Evolutionary conservation across 2,888 invertebrate species (phyloP), one percentile per base, ranked within the genome.

Genomic region (Sipunculus nudus): DNA sequence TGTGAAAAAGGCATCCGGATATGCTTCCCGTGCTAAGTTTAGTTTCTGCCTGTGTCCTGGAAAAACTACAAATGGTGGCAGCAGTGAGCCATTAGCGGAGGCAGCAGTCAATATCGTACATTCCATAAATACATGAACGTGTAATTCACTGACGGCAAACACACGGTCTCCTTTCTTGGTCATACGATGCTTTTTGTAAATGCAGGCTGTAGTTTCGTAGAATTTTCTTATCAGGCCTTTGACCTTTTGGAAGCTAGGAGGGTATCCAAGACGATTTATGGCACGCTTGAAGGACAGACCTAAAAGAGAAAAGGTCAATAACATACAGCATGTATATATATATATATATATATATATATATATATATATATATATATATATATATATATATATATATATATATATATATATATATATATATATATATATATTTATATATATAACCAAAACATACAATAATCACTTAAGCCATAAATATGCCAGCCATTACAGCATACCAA

Each of bases 1-100:
- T 3, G 57, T 61, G 58, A 70, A 70, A 40, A 45, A 59, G 1
- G 70, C 70, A 2, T 65, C 62, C 1, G 70, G 68, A 46, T 59
- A 67, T 8, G 56, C 56, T 26, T 68, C 45, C 28, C 61, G 48
- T 5, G 63, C 64, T 1, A 67, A 56, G 16, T 46, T 56, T 38
- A 68, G 41, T 41, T 68, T 67, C 45, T 60, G 32, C n/a, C 55
- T 39, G 23, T 53, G 53, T n/a, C 67, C 67, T 10, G 43, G 29
- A 50, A 70, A 67, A 23, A 70, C 53, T 29, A 72, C 67, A 45
- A 66, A 72, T 3, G 72, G 72, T 5, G 71, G 69, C 32, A 72
- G 46, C 8, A 66, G 38, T 10, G 43, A 25, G 26, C 72, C 72
- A 25, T 67, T 65, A 10, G 71, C 70, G 5, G 69, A 56, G 16